Base-by-base conservation (phyloP, 2,797 vertebrate species). In the Rhodeus uyekii region DNA sequence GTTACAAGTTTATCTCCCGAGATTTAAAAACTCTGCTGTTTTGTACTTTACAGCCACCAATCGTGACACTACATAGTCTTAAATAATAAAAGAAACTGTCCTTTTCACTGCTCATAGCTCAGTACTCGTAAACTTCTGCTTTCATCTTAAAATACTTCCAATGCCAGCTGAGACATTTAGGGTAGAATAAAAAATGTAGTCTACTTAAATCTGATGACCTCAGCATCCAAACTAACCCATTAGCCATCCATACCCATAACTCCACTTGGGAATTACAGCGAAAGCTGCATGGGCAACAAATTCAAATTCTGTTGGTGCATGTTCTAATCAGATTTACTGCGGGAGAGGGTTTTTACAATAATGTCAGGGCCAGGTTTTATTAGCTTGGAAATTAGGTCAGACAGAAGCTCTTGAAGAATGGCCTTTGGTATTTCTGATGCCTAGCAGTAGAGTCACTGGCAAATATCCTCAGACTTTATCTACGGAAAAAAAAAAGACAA, bases 121-220 rank as follows among this genome's bases (percentile, higher is more conserved):
- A 39, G 10, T 29, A 32, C 34, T 68, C 27, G 44, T 68, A 60
- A 58, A 69, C 22, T 10, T 27, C 22, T 19, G 53, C 65, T 60
- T 55, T 36, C 34, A 58, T 78, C 55, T 63, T 77, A 39, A 72
- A 77, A 69, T 63, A 46, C 60, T 46, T 83, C 61, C 34, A 42
- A 60, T 63, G 42, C 5, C 65, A 61, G 12, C 29, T 39, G 36
- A 22, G 29, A 18, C 29, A 38, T 87, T 90, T 68, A 82, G 36
- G 85, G 82, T 86, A 80, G 67, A 84, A 84, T 65, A 76, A 80
- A 77, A 80, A 89, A 84, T 67, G 75, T 78, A 90, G 84, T 89
- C 89, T 76, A 86, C 27, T 87, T 81, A 87, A 91, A 90, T 87
- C 82, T 92, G 92, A 92, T 93, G 92, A 93, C 92, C 91, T 93